A percentile compares a stretch with the other conserved stretches of the same genome.
Conservation (phyloP, 2,797 vertebrate genomes). For the Cyprinodon diabolis region DNA sequence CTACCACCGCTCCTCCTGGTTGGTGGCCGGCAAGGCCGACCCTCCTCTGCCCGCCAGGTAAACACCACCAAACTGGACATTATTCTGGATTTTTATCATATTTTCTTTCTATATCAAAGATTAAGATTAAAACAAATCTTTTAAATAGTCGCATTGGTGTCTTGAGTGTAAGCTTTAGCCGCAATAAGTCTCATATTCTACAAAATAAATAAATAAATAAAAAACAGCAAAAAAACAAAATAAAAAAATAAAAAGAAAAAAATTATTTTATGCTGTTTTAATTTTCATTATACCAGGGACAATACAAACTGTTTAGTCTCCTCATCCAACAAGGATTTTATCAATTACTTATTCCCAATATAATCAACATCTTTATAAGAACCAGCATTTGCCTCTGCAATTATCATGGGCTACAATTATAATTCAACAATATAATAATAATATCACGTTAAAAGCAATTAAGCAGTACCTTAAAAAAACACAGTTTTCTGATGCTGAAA, state of each 20-base stretch:
- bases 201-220: no score
- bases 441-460: background rate
- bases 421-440: background rate
- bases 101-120: background rate
- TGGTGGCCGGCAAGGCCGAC: conserved; percentile 97
- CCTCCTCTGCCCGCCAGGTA: conserved; percentile 96
- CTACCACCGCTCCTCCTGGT: conserved; percentile 97
- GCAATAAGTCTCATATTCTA: background rate
- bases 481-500: background rate
- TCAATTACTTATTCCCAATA: background rate
- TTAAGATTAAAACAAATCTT: background rate
- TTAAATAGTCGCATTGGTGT: background rate
- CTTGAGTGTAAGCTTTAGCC: background rate
- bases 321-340: background rate
- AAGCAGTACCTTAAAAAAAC: background rate
- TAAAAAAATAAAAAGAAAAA: background rate
- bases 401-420: background rate
- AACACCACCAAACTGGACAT: background rate
- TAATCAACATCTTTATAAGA: background rate
- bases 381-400: background rate
- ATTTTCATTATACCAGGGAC: background rate
- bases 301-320: background rate
- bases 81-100: no score
- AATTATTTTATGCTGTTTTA: background rate
- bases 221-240: no score